phyloP scores from a whole-genome alignment of 1,140 invertebrate genomes.

The Rhyacophila brunnea region DNA sequence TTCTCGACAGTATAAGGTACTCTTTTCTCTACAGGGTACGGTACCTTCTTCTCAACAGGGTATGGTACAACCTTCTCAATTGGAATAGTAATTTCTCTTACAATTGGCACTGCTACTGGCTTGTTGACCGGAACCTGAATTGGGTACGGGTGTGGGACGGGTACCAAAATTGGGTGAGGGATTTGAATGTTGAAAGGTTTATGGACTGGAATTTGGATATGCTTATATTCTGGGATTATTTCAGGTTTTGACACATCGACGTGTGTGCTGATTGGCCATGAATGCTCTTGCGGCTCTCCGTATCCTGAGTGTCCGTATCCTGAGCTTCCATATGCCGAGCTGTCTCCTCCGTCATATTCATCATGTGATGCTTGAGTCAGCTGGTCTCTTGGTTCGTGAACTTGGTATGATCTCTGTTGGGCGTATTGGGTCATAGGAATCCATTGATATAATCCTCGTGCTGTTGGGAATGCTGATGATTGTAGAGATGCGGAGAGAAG shows the following conservation, averaged over 20 bases:
- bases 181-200: conserved; percentile 68
- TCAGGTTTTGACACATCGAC: conserved; percentile 70
- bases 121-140: conserved; percentile 72
- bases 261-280: conserved; percentile 63
- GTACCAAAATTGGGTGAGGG: conserved; percentile 67
- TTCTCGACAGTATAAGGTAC: conserved; percentile 71
- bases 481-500: not conserved
- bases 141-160: conserved; percentile 69
- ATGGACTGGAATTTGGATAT: conserved; percentile 66
- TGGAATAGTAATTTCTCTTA: conserved; percentile 70
- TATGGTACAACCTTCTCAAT: conserved; percentile 73
- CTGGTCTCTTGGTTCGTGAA: conserved; percentile 10
- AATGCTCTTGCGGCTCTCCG: conserved; percentile 42
- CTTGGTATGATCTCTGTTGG: not conserved
- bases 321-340: conserved; percentile 16
- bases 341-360: conserved; percentile 7
- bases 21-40: conserved; percentile 70
- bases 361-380: conserved; percentile 15
- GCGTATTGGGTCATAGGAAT: not conserved
- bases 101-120: conserved; percentile 66
- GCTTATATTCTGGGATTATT: conserved; percentile 67
- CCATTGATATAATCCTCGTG: conserved; percentile 2
- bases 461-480: conserved; percentile 3
- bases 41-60: conserved; percentile 69
- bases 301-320: conserved; percentile 29